These are phyloP conservation scores for Orthochromis indermauri DNA, from an alignment of 2,113 vertebrate genomes.

Conservation along the genomic window DNA sequence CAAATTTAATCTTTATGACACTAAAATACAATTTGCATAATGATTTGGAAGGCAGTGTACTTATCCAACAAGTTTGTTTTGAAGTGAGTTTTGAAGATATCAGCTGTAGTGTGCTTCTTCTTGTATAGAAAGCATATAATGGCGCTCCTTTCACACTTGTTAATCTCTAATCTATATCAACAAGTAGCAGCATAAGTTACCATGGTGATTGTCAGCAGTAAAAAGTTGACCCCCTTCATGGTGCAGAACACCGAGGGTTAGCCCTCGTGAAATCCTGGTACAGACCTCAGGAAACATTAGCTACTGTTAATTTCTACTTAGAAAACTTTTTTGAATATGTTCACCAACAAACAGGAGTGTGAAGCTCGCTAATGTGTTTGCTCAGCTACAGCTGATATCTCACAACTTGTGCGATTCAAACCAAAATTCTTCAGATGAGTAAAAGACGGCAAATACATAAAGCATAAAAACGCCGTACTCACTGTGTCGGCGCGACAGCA, in stretches of 20 bases:
- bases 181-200: neutral
- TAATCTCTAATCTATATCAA: neutral
- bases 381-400: neutral
- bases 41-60: neutral
- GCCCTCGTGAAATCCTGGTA: neutral
- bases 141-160: neutral
- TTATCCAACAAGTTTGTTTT: neutral
- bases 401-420: neutral
- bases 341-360: neutral
- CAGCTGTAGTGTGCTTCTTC: neutral
- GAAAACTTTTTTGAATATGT: neutral
- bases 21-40: neutral
- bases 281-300: neutral
- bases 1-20: neutral
- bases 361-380: neutral
- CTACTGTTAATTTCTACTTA: neutral
- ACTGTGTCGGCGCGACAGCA: neutral
- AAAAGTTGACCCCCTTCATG: neutral
- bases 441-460: neutral
- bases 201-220: neutral
- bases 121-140: neutral
- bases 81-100: neutral
- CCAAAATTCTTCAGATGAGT: neutral
- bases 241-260: neutral
- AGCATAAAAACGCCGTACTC: fast-evolving